These are phyloP conservation scores for Macropodus opercularis DNA, from an alignment of 2,797 vertebrate genomes.

Conservation along the genomic window DNA sequence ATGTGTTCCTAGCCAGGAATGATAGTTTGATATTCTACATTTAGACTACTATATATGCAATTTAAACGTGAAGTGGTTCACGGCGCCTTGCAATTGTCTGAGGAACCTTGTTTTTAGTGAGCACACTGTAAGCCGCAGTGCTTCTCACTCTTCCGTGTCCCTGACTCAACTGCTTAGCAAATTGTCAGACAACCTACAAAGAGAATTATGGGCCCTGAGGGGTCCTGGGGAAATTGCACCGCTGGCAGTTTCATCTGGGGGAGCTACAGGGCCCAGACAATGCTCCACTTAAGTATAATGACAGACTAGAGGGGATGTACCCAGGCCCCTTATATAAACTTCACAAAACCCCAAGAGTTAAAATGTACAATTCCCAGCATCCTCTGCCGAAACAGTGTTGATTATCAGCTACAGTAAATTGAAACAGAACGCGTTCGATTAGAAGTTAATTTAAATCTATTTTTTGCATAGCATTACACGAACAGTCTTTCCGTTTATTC, in stretches of 20 bases:
- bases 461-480: slow-evolving; percentile 30
- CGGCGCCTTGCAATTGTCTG: slow-evolving; percentile 42
- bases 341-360: slow-evolving; percentile 70
- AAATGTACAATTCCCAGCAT: slow-evolving; percentile 66
- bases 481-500: slow-evolving; percentile 32
- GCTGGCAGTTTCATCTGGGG: slow-evolving; percentile 79
- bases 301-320: slow-evolving; percentile 76
- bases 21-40: slow-evolving; percentile 1
- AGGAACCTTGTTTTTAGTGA: slow-evolving; percentile 48
- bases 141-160: slow-evolving; percentile 64
- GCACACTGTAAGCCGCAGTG: slow-evolving; percentile 33
- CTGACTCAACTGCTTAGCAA: slow-evolving; percentile 76
- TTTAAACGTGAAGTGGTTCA: slow-evolving; percentile 38
- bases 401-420: slow-evolving; percentile 52
- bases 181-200: slow-evolving; percentile 81
- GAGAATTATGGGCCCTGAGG: slow-evolving; percentile 81
- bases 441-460: slow-evolving; percentile 28
- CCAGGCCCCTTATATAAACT: slow-evolving; percentile 63
- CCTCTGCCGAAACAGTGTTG: slow-evolving; percentile 53
- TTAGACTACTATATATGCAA: slow-evolving; percentile 25
- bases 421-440: slow-evolving; percentile 45
- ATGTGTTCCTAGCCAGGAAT: background rate
- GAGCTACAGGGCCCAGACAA: slow-evolving; percentile 75
- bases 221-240: slow-evolving; percentile 78
- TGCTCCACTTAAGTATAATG: slow-evolving; percentile 76